These are phyloP conservation scores for Odontocolon sp. DNA, from an alignment of 2,888 invertebrate genomes.

Conservation along the genomic window DNA sequence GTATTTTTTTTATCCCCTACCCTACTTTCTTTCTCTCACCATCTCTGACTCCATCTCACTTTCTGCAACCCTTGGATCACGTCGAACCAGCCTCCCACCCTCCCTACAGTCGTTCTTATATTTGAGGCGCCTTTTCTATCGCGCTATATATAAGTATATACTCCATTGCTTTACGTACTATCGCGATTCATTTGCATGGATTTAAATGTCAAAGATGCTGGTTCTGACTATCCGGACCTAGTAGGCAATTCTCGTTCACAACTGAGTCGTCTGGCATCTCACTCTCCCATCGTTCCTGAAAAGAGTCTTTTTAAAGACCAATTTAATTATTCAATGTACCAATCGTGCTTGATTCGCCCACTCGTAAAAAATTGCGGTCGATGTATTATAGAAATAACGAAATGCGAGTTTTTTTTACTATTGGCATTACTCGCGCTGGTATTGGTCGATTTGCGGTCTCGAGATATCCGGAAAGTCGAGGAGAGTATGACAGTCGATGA, in stretches of 20 bases:
- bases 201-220: constrained; percentile 67
- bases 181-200: constrained; percentile 61
- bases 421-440: too few relatives aligned
- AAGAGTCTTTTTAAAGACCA: constrained; percentile 45
- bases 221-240: constrained; percentile 33
- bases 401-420: too few relatives aligned
- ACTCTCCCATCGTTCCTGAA: constrained; percentile 29
- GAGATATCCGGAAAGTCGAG: too few relatives aligned
- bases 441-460: too few relatives aligned
- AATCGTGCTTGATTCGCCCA: background rate
- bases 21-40: constrained; percentile 6
- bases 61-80: constrained; percentile 26
- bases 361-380: constrained; percentile 1
- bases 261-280: constrained; percentile 23
- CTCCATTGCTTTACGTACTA: constrained; percentile 12
- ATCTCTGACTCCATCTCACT: constrained; percentile 2
- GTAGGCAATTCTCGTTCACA: constrained; percentile 42
- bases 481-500: too few relatives aligned
- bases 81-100: background rate
- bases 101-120: constrained; percentile 17
- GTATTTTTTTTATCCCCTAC: constrained; percentile 22
- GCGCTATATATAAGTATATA: constrained; percentile 12
- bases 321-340: constrained; percentile 29
- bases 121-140: constrained; percentile 30
- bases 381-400: too few relatives aligned